phyloP scores from a whole-genome alignment of 2,797 vertebrate genomes.

The Vipera latastei region DNA sequence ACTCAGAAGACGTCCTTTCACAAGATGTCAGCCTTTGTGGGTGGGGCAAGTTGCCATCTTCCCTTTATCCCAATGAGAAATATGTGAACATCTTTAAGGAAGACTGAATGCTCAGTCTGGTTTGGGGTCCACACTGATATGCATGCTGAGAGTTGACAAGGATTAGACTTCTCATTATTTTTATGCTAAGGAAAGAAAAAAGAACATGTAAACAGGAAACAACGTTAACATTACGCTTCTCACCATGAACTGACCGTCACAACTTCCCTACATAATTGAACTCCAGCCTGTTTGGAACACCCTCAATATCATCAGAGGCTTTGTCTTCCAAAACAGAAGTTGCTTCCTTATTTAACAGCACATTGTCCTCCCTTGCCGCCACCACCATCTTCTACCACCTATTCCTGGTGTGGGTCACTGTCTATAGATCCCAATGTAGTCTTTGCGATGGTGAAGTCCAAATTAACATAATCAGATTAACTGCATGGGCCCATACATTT shows the following conservation, averaged over 20 bases:
- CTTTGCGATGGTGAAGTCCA: slow-evolving; percentile 94
- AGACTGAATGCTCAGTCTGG: slow-evolving; percentile 38
- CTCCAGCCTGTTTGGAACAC: slow-evolving; percentile 56
- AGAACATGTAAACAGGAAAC: slow-evolving; percentile 44
- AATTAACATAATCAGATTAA: slow-evolving; percentile 99
- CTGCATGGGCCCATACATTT: slow-evolving; percentile 76
- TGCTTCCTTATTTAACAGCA: slow-evolving; percentile 21
- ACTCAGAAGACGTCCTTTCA: neutral
- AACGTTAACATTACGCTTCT: slow-evolving; percentile 38
- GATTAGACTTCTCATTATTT: slow-evolving; percentile 33
- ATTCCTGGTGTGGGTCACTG: slow-evolving; percentile 61
- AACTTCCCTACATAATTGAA: slow-evolving; percentile 46
- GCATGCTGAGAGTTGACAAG: slow-evolving; percentile 36
- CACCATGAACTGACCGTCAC: neutral
- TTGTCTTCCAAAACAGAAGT: slow-evolving; percentile 45
- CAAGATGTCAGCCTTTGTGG: neutral
- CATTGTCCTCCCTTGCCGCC: slow-evolving; percentile 37
- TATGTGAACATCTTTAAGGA: slow-evolving; percentile 9
- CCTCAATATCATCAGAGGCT: slow-evolving; percentile 69
- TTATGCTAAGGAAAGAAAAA: slow-evolving; percentile 8
- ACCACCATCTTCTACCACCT: slow-evolving; percentile 43
- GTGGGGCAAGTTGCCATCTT: neutral
- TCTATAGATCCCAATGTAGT: slow-evolving; percentile 77
- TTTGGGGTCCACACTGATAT: slow-evolving; percentile 31
- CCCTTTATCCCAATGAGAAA: neutral